phyloP scores from a whole-genome alignment of 30 jellyfish, hydroid and myxozoan genomes.

The Chironex yamaguchii region DNA sequence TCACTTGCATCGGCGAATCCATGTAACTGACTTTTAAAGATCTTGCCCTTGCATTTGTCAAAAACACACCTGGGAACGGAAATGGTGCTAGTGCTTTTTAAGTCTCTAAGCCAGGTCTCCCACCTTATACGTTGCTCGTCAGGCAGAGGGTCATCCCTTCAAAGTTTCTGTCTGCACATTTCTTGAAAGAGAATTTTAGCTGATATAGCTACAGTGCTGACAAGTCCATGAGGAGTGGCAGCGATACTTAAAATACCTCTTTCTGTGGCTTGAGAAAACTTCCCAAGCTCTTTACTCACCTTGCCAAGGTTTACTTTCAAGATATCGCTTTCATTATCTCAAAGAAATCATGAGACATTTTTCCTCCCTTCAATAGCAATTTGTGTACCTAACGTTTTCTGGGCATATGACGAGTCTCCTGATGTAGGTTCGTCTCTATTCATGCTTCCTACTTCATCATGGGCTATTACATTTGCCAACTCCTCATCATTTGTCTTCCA shows the following conservation, averaged over 20 bases:
- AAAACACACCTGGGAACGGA: conserved; percentile 17
- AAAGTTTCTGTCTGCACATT: not conserved
- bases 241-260: not conserved
- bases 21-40: not conserved
- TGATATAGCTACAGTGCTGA: not conserved
- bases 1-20: conserved; percentile 9
- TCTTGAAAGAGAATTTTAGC: conserved; percentile 18
- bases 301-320: conserved; percentile 15
- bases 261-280: not conserved
- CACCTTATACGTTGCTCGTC: conserved; percentile 3
- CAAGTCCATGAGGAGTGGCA: not conserved
- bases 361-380: not conserved
- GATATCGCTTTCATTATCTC: conserved; percentile 36
- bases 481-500: conserved; percentile 53
- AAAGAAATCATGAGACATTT: conserved; percentile 25
- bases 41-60: not conserved
- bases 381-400: conserved; percentile 26
- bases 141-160: conserved; percentile 8
- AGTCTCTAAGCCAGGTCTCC: conserved; percentile 26
- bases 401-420: conserved; percentile 29
- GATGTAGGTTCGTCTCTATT: not conserved
- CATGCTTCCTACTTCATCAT: conserved; percentile 11
- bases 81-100: not conserved
- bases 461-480: conserved; percentile 34
- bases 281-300: conserved; percentile 14